Conservation (phyloP, 2,888 invertebrate species). For the Spodoptera exigua region DNA sequence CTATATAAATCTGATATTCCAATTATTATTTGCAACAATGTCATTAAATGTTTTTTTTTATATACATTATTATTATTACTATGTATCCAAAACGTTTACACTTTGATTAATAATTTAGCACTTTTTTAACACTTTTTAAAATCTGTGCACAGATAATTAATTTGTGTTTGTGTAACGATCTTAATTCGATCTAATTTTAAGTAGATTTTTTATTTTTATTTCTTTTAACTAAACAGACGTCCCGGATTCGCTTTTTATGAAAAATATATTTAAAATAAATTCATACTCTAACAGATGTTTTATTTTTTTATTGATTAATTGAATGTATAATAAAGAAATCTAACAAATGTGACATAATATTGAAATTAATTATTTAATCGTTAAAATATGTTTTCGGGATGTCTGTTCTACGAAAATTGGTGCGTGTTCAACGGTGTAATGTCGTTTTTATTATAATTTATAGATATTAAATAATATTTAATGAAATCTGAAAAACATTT, state of each 20-base stretch:
- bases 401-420: conserved; percentile 46
- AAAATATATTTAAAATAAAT: conserved; percentile 16
- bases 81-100: conserved; percentile 47
- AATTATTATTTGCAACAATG: background rate
- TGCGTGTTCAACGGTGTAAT: conserved; percentile 45
- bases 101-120: conserved; percentile 54
- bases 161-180: conserved; percentile 44
- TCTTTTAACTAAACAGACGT: conserved; percentile 32
- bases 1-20: conserved; percentile 28
- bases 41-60: conserved; percentile 3
- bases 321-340: conserved; percentile 11
- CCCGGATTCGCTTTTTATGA: conserved; percentile 19
- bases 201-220: conserved; percentile 42
- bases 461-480: conserved; percentile 47
- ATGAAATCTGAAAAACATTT: conserved; percentile 50
- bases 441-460: conserved; percentile 30
- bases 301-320: conserved; percentile 27
- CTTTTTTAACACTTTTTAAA: conserved; percentile 52
- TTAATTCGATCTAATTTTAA: conserved; percentile 48
- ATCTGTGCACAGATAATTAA: conserved; percentile 52
- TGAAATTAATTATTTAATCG: conserved; percentile 4
- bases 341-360: background rate
- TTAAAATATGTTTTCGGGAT: conserved; percentile 29
- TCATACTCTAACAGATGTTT: conserved; percentile 15
- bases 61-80: conserved; percentile 40